Percentiles rank a stretch among this genome's conserved stretches.
phyloP scores from a whole-genome alignment of 1,140 invertebrate genomes.

The Pissodes strobi region DNA sequence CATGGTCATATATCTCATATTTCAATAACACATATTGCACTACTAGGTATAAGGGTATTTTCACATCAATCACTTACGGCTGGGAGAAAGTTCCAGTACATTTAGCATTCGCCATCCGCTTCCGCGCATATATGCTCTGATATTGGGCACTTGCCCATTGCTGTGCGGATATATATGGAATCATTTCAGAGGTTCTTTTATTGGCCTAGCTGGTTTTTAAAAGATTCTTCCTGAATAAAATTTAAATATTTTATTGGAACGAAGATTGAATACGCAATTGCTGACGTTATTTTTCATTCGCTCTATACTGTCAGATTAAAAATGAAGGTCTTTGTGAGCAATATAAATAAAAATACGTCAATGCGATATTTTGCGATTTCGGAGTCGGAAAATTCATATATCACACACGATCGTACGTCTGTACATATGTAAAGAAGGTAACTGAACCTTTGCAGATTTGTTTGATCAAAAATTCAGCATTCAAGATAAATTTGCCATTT shows the following conservation, averaged over 20 bases:
- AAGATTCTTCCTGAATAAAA: constrained; percentile 33
- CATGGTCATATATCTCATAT: constrained; percentile 48
- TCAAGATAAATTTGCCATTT: too few species aligned
- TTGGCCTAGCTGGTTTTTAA: constrained; percentile 23
- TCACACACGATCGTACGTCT: too few species aligned
- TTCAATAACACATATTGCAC: constrained; percentile 56
- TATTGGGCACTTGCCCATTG: constrained; percentile 46
- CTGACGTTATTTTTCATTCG: neutral
- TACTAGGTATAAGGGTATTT: constrained; percentile 53
- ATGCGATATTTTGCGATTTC: too few species aligned
- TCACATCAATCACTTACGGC: constrained; percentile 56
- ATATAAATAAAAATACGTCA: too few species aligned
- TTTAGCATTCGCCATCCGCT: constrained; percentile 54
- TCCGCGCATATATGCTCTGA: constrained; percentile 44
- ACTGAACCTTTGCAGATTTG: too few species aligned
- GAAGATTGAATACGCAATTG: constrained; percentile 18
- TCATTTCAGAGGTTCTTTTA: constrained; percentile 26
- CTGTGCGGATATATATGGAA: constrained; percentile 31
- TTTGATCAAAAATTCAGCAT: too few species aligned
- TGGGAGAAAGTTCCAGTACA: constrained; percentile 56
- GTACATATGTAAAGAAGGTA: too few species aligned
- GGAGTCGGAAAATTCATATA: too few species aligned
- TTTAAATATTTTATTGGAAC: constrained; percentile 28
- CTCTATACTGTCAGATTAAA: too few species aligned
- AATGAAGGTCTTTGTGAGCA: too few species aligned